Percentiles rank a stretch among this genome's conserved stretches.
Conservation (phyloP, 2,888 invertebrate genomes). For the Eueremaeus valkanovi region DNA sequence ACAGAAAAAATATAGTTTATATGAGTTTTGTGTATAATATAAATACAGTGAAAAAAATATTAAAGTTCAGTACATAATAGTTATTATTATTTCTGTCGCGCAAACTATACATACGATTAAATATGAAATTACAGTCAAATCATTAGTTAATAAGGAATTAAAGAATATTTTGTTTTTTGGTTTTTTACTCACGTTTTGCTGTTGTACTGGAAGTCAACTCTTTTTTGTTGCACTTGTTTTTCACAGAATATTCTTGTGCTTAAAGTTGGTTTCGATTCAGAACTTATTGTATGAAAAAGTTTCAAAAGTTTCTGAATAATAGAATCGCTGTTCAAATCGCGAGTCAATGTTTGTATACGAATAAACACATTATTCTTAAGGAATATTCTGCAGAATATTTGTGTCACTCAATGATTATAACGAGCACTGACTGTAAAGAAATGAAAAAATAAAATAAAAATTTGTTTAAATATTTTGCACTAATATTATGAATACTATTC, state of each 20-base stretch:
- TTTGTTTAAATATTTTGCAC: too few relatives aligned
- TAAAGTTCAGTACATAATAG: neutral
- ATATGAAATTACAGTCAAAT: neutral
- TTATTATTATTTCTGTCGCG: neutral
- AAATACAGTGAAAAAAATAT: too few relatives aligned
- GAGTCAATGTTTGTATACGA: neutral
- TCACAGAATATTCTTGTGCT: neutral
- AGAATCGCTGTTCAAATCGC: neutral
- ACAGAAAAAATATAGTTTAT: neutral
- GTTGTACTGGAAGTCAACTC: too few relatives aligned
- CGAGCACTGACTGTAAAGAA: neutral
- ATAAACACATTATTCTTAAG: too few relatives aligned
- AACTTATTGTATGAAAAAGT: neutral
- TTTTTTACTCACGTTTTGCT: neutral
- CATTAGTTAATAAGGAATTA: neutral
- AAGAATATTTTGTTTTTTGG: too few relatives aligned
- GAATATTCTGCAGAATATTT: too few relatives aligned
- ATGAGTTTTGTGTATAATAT: neutral
- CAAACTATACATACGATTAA: neutral
- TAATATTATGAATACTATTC: too few relatives aligned
- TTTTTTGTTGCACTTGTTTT: neutral
- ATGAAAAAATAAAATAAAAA: neutral
- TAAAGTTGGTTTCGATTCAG: neutral
- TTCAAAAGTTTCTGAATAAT: neutral
- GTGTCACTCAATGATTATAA: too few relatives aligned